phyloP scores from a whole-genome alignment of 2,113 vertebrate species.

The Crotalus horridus region DNA sequence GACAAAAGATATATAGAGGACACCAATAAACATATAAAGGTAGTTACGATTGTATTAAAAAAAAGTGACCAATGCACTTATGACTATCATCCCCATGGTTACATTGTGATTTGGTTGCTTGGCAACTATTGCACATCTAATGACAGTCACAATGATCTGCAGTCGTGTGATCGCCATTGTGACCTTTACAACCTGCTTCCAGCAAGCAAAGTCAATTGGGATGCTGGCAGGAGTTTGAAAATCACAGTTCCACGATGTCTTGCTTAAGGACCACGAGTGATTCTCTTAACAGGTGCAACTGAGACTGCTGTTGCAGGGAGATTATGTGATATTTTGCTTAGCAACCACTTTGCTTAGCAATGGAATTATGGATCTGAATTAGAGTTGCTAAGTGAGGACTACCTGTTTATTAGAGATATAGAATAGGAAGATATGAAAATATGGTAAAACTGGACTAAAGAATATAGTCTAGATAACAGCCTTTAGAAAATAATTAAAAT shows the following conservation, averaged over 20 bases:
- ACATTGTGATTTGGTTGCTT: background rate
- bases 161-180: background rate
- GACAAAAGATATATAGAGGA: background rate
- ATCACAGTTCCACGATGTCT: background rate
- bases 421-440: background rate
- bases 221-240: background rate
- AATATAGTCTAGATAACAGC: background rate
- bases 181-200: background rate
- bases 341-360: background rate
- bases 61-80: background rate
- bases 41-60: background rate
- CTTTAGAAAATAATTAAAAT: background rate
- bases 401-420: background rate
- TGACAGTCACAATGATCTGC: background rate
- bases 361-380: background rate
- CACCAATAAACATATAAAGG: background rate
- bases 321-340: background rate
- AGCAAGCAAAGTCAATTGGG: background rate
- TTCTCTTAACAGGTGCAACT: background rate
- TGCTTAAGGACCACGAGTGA: background rate
- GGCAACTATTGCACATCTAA: background rate
- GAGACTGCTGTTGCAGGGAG: background rate
- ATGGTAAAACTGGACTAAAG: background rate
- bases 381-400: background rate
- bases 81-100: background rate